Percentiles rank a stretch among this genome's conserved stretches.
Evolutionary conservation across 2,888 invertebrate genomes (phyloP).

Genomic region (Dyspetes luteomarginatus): DNA sequence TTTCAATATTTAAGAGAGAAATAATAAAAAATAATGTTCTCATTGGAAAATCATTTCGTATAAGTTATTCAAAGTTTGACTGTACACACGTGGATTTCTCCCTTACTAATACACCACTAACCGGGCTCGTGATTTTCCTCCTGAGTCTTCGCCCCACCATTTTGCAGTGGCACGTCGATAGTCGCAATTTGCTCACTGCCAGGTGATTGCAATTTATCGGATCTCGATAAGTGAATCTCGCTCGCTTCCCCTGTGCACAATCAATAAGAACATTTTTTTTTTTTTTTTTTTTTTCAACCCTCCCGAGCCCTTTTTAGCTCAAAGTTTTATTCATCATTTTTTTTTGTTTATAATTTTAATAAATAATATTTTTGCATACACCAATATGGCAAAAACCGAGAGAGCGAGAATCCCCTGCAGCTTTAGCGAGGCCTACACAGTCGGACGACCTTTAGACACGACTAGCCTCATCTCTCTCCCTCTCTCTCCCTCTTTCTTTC

Average conservation of each 20-base stretch:
- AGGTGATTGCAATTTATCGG: conserved; percentile 85
- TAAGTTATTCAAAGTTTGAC: neutral
- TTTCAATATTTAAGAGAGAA: too few relatives aligned
- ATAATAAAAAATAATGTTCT: too few relatives aligned
- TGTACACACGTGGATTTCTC: neutral
- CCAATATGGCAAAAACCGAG: conserved; percentile 27
- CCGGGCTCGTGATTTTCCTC: conserved; percentile 81
- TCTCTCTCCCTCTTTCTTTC: conserved; percentile 26
- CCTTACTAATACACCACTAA: conserved; percentile 72
- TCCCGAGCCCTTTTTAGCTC: neutral
- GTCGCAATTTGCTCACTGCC: conserved; percentile 79
- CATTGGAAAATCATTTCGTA: too few relatives aligned
- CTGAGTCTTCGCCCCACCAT: conserved; percentile 82
- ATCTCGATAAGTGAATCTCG: conserved; percentile 80
- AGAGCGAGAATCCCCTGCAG: conserved; percentile 36
- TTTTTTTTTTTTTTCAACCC: neutral
- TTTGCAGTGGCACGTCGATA: conserved; percentile 81
- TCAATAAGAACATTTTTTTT: conserved; percentile 60
- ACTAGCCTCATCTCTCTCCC: neutral
- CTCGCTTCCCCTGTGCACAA: conserved; percentile 73
- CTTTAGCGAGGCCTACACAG: conserved; percentile 40
- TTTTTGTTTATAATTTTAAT: neutral
- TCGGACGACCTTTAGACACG: conserved; percentile 18
- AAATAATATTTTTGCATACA: neutral
- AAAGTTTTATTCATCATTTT: neutral